A percentile compares a stretch with the other conserved stretches of the same genome.
phyloP scores from a whole-genome alignment of 1,140 invertebrate genomes.

The Schlechtendalia chinensis region DNA sequence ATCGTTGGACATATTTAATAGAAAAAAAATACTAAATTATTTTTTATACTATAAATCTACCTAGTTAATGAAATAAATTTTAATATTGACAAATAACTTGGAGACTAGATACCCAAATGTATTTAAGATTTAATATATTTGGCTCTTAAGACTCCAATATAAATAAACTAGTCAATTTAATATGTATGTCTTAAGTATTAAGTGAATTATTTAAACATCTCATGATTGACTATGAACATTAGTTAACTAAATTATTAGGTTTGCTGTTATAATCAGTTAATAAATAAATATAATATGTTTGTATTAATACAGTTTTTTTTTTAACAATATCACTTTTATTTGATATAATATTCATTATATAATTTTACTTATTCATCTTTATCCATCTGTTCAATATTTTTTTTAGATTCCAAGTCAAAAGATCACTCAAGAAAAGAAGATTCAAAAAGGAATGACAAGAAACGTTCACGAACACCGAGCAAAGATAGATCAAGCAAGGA shows the following conservation, averaged over 20 bases:
- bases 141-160: constrained; percentile 41
- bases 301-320: too few relatives aligned
- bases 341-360: too few relatives aligned
- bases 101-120: constrained; percentile 40
- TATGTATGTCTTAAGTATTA: not conserved
- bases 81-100: not conserved
- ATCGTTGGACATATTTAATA: too few relatives aligned
- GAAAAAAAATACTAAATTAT: too few relatives aligned
- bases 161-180: constrained; percentile 28
- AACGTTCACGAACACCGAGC: constrained; percentile 39
- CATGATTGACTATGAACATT: constrained; percentile 17
- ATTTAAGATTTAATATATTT: constrained; percentile 22
- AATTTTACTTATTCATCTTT: too few relatives aligned
- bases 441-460: constrained; percentile 35
- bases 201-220: not conserved
- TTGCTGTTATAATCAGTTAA: too few relatives aligned
- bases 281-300: too few relatives aligned
- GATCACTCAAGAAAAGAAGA: constrained; percentile 40
- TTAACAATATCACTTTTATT: too few relatives aligned
- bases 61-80: too few relatives aligned
- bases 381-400: too few relatives aligned
- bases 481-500: constrained; percentile 39
- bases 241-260: too few relatives aligned
- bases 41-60: too few relatives aligned
- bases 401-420: constrained; percentile 38